Conservation (phyloP, 2,797 vertebrate genomes). For the Darevskia mixta region DNA sequence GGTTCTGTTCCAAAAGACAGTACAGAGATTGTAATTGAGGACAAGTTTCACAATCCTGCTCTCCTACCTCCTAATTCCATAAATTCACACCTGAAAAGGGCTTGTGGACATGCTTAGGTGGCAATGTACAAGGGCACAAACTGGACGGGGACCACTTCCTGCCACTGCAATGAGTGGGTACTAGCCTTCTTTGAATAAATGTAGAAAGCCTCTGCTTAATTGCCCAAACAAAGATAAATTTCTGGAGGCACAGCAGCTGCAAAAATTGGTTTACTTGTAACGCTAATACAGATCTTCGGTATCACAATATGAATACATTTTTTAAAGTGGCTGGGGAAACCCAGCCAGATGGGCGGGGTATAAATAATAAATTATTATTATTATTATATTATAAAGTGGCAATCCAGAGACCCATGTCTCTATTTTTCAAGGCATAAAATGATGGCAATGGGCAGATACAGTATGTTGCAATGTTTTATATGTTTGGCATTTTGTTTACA, state of each 20-base stretch:
- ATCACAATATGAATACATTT: constrained; percentile 45
- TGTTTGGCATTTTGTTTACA: background rate
- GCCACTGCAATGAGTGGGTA: background rate
- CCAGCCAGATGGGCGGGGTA: too few species aligned
- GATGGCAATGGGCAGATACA: constrained; percentile 38
- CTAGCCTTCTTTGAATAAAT: background rate
- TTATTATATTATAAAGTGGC: too few species aligned
- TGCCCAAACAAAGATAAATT: constrained; percentile 11
- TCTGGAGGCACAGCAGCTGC: constrained; percentile 31
- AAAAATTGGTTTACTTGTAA: constrained; percentile 38
- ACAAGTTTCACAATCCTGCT: background rate
- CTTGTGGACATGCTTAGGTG: too few species aligned
- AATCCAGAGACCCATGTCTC: constrained; percentile 13
- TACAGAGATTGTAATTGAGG: background rate
- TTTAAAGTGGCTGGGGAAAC: constrained; percentile 35
- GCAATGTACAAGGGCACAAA: background rate
- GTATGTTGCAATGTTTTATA: constrained; percentile 60
- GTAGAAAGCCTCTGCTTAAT: background rate
- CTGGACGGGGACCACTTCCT: background rate
- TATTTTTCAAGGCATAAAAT: constrained; percentile 35
- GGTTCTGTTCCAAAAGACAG: background rate
- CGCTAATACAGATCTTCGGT: constrained; percentile 33
- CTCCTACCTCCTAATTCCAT: background rate
- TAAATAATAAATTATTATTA: too few species aligned
- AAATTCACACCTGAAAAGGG: too few species aligned